phyloP scores from a whole-genome alignment of 2,797 vertebrate species.

The Pangasius krempfi region DNA sequence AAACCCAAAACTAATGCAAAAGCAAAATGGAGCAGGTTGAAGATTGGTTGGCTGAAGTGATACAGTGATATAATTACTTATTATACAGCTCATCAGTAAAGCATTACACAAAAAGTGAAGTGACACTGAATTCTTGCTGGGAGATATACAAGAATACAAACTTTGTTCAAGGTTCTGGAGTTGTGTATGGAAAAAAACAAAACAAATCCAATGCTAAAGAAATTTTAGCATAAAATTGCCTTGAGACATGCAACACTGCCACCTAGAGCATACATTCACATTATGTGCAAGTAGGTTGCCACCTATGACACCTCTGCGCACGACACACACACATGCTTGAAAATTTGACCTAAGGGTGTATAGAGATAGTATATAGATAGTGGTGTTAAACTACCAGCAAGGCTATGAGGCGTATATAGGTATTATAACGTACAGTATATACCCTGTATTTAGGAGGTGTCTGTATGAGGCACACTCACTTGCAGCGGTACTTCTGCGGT shows the following conservation, averaged over 20 bases:
- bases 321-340: not conserved
- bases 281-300: not conserved
- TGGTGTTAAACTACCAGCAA: not conserved
- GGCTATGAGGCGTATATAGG: not conserved
- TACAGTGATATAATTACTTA: not conserved
- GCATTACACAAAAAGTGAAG: not conserved
- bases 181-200: not conserved
- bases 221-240: not conserved
- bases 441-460: not conserved
- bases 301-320: not conserved
- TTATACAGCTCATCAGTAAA: not conserved
- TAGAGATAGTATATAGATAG: not conserved
- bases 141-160: not conserved
- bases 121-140: not conserved
- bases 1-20: not conserved
- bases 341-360: not conserved
- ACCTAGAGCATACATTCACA: not conserved
- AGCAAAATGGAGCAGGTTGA: not conserved
- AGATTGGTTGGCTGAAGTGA: not conserved
- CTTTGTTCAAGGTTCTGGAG: too few relatives aligned
- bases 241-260: not conserved
- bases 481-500: slow-evolving; percentile 93
- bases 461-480: slow-evolving; percentile 79
- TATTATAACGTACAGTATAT: not conserved
- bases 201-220: not conserved